Conservation (phyloP, 2,888 invertebrate species). For the Caenorhabditis becei region DNA sequence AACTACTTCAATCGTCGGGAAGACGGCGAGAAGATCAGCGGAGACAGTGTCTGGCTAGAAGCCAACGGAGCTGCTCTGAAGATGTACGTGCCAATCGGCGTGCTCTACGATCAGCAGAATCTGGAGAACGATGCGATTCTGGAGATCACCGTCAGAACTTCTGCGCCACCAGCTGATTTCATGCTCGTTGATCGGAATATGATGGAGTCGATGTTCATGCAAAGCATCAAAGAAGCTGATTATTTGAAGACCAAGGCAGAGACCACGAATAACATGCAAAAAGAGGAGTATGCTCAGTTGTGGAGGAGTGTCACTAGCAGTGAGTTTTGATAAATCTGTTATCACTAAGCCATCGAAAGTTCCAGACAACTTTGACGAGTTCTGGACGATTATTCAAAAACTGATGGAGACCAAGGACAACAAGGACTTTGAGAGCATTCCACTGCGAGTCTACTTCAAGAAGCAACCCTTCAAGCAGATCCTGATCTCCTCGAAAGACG, state of each 20-base stretch:
- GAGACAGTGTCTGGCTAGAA: conserved; percentile 75
- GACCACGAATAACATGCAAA: conserved; percentile 84
- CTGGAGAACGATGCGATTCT: conserved; percentile 85
- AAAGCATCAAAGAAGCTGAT: conserved; percentile 97
- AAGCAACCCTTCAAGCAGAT: conserved; percentile 63
- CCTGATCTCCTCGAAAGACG: conserved; percentile 32
- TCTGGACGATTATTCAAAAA: conserved; percentile 96
- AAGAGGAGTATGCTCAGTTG: conserved; percentile 95
- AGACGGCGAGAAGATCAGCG: conserved; percentile 62
- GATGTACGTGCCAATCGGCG: conserved; percentile 87
- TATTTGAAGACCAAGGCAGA: conserved; percentile 94
- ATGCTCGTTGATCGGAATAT: conserved; percentile 86
- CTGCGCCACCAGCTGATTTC: conserved; percentile 84
- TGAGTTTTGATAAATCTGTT: conserved; percentile 85
- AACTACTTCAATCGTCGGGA: conserved; percentile 55
- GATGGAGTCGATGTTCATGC: conserved; percentile 94
- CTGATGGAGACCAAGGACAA: conserved; percentile 90
- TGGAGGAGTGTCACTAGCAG: conserved; percentile 96
- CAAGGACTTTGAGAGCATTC: conserved; percentile 92
- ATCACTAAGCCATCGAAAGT: conserved; percentile 66
- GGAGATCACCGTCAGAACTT: conserved; percentile 93
- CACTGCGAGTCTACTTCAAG: conserved; percentile 86
- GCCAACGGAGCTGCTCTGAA: conserved; percentile 72
- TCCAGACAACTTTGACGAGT: conserved; percentile 97
- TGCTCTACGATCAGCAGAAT: conserved; percentile 90